Percentiles rank a stretch among this genome's conserved stretches.
phyloP scores from a whole-genome alignment of 2,888 invertebrate genomes.

The Venustoraphidia nigricollis region DNA sequence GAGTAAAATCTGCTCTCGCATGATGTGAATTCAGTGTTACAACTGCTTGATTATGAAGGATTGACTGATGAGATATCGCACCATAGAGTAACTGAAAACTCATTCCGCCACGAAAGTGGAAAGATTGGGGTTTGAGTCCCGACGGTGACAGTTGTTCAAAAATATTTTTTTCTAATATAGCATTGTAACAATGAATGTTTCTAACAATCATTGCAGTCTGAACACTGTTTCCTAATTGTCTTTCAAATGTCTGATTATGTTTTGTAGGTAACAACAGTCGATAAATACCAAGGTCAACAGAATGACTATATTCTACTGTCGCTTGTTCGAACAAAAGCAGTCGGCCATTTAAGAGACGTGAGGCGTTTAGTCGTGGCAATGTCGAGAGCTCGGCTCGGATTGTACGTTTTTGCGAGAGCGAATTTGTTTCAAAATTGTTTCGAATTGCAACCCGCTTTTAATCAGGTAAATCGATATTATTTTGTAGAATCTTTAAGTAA shows the following conservation, averaged over 20 bases:
- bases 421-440: constrained; percentile 91
- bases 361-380: constrained; percentile 94
- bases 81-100: too few species aligned
- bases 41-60: too few species aligned
- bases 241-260: background rate
- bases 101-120: too few species aligned
- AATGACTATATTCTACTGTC: constrained; percentile 97
- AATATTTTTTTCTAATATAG: too few species aligned
- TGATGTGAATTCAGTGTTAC: too few species aligned
- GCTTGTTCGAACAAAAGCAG: constrained; percentile 85
- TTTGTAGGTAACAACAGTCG: constrained; percentile 75
- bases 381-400: constrained; percentile 90
- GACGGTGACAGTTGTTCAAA: too few species aligned
- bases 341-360: constrained; percentile 96
- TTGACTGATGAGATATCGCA: too few species aligned
- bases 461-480: constrained; percentile 43
- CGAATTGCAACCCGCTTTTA: constrained; percentile 91
- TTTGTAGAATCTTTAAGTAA: background rate
- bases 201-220: too few species aligned
- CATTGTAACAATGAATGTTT: too few species aligned
- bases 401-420: constrained; percentile 90
- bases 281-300: constrained; percentile 99
- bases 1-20: too few species aligned
- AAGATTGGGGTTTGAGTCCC: too few species aligned
- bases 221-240: too few species aligned